Conservation (phyloP, 2,797 vertebrate genomes). For the Hybognathus amarus region DNA sequence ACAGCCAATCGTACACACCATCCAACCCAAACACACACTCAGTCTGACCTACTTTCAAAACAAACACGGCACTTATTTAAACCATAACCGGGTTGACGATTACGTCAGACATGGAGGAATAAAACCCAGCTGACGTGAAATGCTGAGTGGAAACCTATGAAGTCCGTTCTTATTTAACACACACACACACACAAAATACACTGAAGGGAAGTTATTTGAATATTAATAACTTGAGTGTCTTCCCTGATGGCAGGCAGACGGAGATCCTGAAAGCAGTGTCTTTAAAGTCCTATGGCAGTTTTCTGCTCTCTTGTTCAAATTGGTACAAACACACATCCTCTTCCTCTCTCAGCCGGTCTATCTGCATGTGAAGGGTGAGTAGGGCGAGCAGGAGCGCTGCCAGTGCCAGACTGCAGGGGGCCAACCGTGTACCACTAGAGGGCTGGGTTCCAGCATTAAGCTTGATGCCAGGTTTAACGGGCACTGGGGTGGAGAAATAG, state of each 20-base stretch:
- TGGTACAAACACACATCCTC: slow-evolving; percentile 47
- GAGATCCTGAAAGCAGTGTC: slow-evolving; percentile 79
- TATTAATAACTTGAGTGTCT: slow-evolving; percentile 75
- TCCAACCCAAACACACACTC: slow-evolving; percentile 54
- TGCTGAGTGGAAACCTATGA: slow-evolving; percentile 63
- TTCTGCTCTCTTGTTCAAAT: slow-evolving; percentile 62
- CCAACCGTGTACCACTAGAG: slow-evolving; percentile 17
- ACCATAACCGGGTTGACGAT: slow-evolving; percentile 57
- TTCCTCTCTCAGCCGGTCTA: slow-evolving; percentile 62
- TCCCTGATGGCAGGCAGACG: slow-evolving; percentile 70
- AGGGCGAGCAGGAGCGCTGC: slow-evolving; percentile 70
- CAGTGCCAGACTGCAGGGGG: slow-evolving; percentile 66
- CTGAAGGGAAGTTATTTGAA: slow-evolving; percentile 80
- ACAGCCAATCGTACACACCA: slow-evolving; percentile 31
- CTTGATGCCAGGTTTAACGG: slow-evolving; percentile 35
- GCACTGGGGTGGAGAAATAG: slow-evolving; percentile 82
- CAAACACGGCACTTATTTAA: slow-evolving; percentile 52
- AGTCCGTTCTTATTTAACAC: slow-evolving; percentile 70
- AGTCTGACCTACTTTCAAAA: slow-evolving; percentile 39
- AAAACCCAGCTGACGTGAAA: slow-evolving; percentile 56
- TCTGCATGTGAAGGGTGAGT: slow-evolving; percentile 73
- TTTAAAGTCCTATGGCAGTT: slow-evolving; percentile 75
- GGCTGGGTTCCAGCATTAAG: fast-evolving
- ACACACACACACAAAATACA: slow-evolving; percentile 52
- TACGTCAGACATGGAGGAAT: slow-evolving; percentile 3